Evolutionary conservation across 2,888 invertebrate genomes (phyloP).

Genomic region (Drosophila quinaria): DNA sequence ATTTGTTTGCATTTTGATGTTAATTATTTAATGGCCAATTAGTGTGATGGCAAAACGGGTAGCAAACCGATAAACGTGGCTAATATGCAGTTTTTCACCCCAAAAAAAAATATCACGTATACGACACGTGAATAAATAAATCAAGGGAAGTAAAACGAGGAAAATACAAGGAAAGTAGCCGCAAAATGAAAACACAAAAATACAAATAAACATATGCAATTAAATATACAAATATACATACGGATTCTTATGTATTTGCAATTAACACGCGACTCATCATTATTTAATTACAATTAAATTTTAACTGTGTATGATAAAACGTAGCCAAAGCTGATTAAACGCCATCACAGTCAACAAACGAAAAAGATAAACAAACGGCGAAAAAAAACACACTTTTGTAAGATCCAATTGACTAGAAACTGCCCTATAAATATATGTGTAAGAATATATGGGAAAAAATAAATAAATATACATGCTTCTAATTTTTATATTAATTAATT

Average conservation of each 20-base stretch:
- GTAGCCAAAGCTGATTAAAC: conserved; percentile 32
- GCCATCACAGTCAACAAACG: conserved; percentile 1
- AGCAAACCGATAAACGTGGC: not conserved
- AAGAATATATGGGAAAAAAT: not conserved
- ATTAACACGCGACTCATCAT: conserved; percentile 43
- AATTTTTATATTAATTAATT: not conserved
- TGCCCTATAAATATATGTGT: not conserved
- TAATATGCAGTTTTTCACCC: not conserved
- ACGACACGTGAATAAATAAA: conserved; percentile 22
- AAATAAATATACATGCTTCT: not conserved
- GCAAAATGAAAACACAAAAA: conserved; percentile 1
- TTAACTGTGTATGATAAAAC: conserved; percentile 54
- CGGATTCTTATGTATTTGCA: conserved; percentile 6
- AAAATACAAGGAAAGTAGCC: not conserved
- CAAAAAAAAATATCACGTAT: conserved; percentile 44
- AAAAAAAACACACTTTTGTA: not conserved
- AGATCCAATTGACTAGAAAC: not conserved
- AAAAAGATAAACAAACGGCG: not conserved
- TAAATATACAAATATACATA: not conserved
- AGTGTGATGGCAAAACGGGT: conserved; percentile 19
- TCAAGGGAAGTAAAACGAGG: not conserved
- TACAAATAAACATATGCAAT: conserved; percentile 22
- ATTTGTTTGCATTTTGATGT: conserved; percentile 41
- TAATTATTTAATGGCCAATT: conserved; percentile 71
- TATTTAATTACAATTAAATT: conserved; percentile 58